A percentile compares a stretch with the other conserved stretches of the same genome.
Conservation (phyloP, 2,797 vertebrate genomes). For the Liasis olivaceus region DNA sequence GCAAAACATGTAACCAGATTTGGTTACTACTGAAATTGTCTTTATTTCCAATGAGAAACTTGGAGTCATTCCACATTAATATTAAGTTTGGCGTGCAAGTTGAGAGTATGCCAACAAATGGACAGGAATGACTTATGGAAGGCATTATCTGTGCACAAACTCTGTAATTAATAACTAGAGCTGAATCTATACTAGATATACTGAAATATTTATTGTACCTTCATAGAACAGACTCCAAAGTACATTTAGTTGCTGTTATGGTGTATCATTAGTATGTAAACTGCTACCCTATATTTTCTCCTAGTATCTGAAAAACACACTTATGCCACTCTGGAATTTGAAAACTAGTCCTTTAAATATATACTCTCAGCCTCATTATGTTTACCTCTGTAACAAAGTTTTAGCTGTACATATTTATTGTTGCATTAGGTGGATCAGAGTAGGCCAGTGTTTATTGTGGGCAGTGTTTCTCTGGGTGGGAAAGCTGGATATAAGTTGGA, state of each 20-base stretch:
- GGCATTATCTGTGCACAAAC: not conserved
- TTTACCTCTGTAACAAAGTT: not conserved
- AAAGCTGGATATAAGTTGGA: not conserved
- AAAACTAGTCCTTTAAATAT: not conserved
- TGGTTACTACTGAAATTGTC: not conserved
- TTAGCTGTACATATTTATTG: not conserved
- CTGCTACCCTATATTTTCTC: not conserved
- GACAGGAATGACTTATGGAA: not conserved
- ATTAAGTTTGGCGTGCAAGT: not conserved
- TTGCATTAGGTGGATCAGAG: not conserved
- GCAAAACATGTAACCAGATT: not conserved
- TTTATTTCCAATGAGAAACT: not conserved
- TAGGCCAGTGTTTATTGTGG: not conserved
- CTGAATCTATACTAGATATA: not conserved
- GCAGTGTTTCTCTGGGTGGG: not conserved
- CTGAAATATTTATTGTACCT: constrained; percentile 3
- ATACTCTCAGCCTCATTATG: not conserved
- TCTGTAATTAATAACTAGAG: not conserved
- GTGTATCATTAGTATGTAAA: not conserved
- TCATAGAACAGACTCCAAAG: not conserved
- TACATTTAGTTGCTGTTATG: not conserved
- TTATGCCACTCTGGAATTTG: not conserved
- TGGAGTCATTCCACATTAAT: not conserved
- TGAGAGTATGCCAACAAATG: not conserved
- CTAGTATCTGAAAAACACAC: not conserved